Conservation (phyloP, 2,888 invertebrate genomes). For the Microplitis deprimator region DNA sequence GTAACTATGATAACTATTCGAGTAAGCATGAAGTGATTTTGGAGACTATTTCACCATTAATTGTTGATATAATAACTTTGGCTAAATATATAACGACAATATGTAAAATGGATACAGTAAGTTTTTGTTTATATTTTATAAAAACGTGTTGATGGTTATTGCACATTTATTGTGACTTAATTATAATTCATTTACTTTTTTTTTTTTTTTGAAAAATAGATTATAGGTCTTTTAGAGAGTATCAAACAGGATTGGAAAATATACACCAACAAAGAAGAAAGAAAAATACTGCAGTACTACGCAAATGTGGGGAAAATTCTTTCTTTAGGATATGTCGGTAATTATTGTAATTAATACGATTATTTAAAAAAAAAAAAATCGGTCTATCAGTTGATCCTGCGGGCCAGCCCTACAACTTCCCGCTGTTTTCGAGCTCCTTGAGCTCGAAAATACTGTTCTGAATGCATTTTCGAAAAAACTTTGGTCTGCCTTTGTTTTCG, state of each 20-base stretch:
- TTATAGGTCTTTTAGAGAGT: slow-evolving; percentile 13
- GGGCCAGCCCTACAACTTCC: too few relatives aligned
- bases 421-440: too few relatives aligned
- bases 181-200: background rate
- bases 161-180: too few relatives aligned
- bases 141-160: too few relatives aligned
- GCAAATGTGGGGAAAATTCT: slow-evolving; percentile 19
- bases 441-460: too few relatives aligned
- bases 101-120: background rate
- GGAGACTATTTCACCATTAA: background rate
- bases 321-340: background rate
- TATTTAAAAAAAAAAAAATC: too few relatives aligned
- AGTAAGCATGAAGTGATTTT: background rate
- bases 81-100: background rate
- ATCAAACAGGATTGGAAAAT: slow-evolving; percentile 18
- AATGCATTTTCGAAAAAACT: too few relatives aligned
- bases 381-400: too few relatives aligned
- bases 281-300: slow-evolving; percentile 18
- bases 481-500: too few relatives aligned
- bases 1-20: background rate
- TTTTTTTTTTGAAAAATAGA: background rate
- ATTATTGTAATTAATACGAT: background rate
- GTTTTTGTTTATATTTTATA: background rate
- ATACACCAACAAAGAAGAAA: slow-evolving; percentile 19
- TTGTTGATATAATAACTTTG: background rate